Base-by-base conservation (phyloP, 2,797 vertebrate genomes). In the Melanotaenia trifasciata region DNA sequence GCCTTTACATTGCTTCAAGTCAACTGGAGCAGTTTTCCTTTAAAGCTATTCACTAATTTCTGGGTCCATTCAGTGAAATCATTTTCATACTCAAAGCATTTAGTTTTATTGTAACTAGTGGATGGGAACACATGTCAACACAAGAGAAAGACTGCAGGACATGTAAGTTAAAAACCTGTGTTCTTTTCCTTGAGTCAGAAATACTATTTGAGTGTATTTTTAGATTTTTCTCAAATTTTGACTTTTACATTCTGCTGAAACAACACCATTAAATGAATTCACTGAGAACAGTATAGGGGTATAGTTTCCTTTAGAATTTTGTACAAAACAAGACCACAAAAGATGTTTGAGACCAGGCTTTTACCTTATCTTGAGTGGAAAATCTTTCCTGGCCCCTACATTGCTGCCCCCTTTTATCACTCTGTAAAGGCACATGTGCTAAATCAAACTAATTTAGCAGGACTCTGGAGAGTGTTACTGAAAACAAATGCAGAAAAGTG, bases 401-500 rank as follows among this genome's bases (percentile, higher is more conserved):
- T 32, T 18, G 16, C 38, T 0, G 47, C 73, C 76, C 76, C 5
- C 70, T 79, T 82, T 82, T 50, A 84, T 79, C 65, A 30, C 32
- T 58, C 16, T 60, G 20, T 40, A 0, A 18, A 74, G 57, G 70
- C 83, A 86, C 68, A 76, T 86, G 76, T 38, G 71, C 58, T 0
- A 3, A 80, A 81, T 85, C 58, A 70, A 50, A 81, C 4, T 33
- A 28, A 74, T 30, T 79, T 62, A 64, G 63, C 38, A 36, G 0
- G 45, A 76, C 57, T 72, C 43, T 26, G 58, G 9, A 35, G 57
- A 73, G 40, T 56, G 54, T 74, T 78, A 43, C 67, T 69, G 66
- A 87, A 80, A 81, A 65, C 67, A 76, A 79, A 76, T 78, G 64
- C 56, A 60, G 69, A 80, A 71, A 83, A 50, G 64, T 70, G 33